Evolutionary conservation across 2,888 invertebrate genomes (phyloP).

Genomic region (Beris morrisii): DNA sequence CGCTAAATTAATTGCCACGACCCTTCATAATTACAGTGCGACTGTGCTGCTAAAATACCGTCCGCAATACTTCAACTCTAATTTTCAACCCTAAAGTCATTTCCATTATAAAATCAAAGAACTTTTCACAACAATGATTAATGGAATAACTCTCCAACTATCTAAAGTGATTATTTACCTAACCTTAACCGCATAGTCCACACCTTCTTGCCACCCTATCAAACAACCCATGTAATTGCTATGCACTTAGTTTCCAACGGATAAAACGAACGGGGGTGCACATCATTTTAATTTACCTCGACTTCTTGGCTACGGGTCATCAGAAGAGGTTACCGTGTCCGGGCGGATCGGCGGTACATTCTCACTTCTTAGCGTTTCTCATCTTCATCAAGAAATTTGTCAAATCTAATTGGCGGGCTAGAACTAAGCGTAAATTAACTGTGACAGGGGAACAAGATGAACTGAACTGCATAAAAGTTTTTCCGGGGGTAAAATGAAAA

Average conservation of each 20-base stretch:
- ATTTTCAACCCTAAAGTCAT: conserved; percentile 2
- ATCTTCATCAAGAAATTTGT: conserved; percentile 38
- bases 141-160: conserved; percentile 5
- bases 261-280: background rate
- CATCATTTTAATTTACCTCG: background rate
- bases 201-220: background rate
- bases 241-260: conserved; percentile 11
- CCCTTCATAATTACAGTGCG: too few relatives aligned
- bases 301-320: background rate
- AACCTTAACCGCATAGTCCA: conserved; percentile 21
- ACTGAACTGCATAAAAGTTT: conserved; percentile 35
- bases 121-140: conserved; percentile 9
- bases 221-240: conserved; percentile 10
- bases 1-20: too few relatives aligned
- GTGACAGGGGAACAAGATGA: conserved; percentile 36
- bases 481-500: conserved; percentile 33
- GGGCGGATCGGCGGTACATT: conserved; percentile 1
- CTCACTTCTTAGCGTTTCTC: conserved; percentile 30
- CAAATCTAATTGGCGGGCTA: conserved; percentile 39
- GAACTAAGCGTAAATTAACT: conserved; percentile 37
- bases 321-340: background rate
- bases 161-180: conserved; percentile 23
- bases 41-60: too few relatives aligned
- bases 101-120: background rate
- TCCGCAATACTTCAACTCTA: too few relatives aligned